These are phyloP conservation scores for Typhlomys cinereus DNA, from an alignment of 2,113 vertebrate genomes.

Conservation along the genomic window DNA sequence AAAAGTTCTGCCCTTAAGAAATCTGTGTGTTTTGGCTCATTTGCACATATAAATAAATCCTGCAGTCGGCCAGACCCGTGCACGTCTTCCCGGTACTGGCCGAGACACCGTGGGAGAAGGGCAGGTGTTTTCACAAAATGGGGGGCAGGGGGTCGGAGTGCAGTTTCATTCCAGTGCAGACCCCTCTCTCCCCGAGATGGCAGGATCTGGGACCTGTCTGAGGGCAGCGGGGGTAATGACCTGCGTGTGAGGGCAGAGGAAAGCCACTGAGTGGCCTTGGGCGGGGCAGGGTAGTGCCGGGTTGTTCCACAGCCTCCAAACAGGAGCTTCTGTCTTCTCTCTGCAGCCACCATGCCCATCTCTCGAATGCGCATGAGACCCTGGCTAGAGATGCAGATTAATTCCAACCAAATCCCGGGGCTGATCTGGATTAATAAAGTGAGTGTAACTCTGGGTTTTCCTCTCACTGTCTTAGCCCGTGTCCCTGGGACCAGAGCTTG, in stretches of 20 bases:
- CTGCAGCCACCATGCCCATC: constrained; percentile 91
- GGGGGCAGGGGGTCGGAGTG: neutral
- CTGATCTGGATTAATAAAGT: constrained; percentile 96
- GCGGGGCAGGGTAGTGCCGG: neutral
- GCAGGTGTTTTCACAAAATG: neutral
- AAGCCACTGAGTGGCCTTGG: neutral
- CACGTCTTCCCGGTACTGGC: neutral
- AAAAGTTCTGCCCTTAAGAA: constrained; percentile 35
- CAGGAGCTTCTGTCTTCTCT: constrained; percentile 39
- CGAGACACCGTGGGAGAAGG: neutral
- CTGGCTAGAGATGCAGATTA: constrained; percentile 95
- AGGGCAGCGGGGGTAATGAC: neutral
- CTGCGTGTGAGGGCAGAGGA: neutral
- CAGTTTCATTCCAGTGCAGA: neutral
- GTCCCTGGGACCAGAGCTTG: constrained; percentile 29
- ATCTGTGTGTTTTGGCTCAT: neutral
- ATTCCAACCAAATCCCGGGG: constrained; percentile 90
- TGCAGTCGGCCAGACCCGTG: neutral
- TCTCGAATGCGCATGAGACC: constrained; percentile 96
- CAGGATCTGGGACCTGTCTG: neutral
- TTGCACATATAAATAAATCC: neutral
- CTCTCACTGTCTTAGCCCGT: constrained; percentile 34
- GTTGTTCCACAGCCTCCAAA: constrained; percentile 46
- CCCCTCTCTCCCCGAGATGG: neutral
- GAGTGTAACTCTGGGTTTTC: constrained; percentile 60